Base-by-base conservation (phyloP, 2,113 vertebrate genomes). In the Alouatta palliata region DNA sequence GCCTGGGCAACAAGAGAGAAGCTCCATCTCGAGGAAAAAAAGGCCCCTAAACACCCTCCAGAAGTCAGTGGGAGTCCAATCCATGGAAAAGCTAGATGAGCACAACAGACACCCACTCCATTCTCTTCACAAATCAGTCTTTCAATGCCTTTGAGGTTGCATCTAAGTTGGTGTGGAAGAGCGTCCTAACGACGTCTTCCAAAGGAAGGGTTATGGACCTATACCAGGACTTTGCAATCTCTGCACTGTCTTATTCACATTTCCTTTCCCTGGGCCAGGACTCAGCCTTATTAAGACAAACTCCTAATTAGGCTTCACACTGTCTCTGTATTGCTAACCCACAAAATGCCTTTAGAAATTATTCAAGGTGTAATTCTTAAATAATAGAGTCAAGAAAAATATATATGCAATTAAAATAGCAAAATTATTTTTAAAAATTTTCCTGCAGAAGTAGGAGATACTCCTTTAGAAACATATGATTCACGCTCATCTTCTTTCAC, bases 301-400 rank as follows among this genome's bases (percentile, higher is more conserved):
- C 56, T 35, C 80, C 85, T 90, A 92, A 85, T 87, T 66, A 96
- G 30, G 37, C 21, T 76, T 81, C 49, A 70, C 8, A 16, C 32
- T 11, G 9, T 73, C 94, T 70, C 61, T 47, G 52, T 52, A 20
- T 64, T 61, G 88, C 54, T 37, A 84, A 66, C 43, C 47, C 23
- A 66, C 88, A 87, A 6, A 20, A 9, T 76, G 87, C 83, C 52
- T 64, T 70, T 61, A 70, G 49, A 82, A 91, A 84, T 58, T 23
- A 52, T 23, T 40, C n/a, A 70, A 68, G 19, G 7, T 68, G 1
- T 87, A 96, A 75, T 82, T 94, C 76, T 91, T 94, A 81, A 94
- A 85, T 90, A 92, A 95, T 25, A 88, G 47, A 54, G 85, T 80
- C n/a, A 64, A 77, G 91, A 54, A 90, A 82, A 79, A 83, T 27